phyloP scores from a whole-genome alignment of 2,113 vertebrate species.

The Urocolius indicus region DNA sequence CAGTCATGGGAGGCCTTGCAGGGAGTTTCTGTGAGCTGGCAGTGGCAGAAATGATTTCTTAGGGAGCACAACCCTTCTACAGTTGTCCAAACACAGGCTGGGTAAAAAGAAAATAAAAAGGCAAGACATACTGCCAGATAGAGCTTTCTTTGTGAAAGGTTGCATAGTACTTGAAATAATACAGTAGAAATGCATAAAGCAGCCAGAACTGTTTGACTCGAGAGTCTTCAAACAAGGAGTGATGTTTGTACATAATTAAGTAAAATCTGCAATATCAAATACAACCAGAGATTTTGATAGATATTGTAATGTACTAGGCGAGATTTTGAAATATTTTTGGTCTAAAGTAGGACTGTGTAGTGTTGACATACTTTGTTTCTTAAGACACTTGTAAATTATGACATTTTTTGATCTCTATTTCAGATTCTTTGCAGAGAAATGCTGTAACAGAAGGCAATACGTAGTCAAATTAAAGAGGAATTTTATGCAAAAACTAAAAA shows the following conservation, averaged over 20 bases:
- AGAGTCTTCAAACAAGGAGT: not conserved
- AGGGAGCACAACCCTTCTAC: not conserved
- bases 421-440: not conserved
- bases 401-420: slow-evolving; percentile 4
- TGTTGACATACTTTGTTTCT: not conserved
- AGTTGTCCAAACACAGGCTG: not conserved
- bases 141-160: not conserved
- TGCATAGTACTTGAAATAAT: not conserved
- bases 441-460: not conserved
- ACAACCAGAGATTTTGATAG: not conserved
- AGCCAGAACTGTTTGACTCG: not conserved
- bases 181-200: not conserved
- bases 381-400: not conserved
- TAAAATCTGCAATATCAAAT: slow-evolving; percentile 9
- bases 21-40: not conserved
- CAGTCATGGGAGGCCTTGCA: fast-evolving
- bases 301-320: not conserved
- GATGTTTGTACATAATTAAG: slow-evolving; percentile 20
- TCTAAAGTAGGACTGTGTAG: not conserved
- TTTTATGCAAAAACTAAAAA: not conserved
- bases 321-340: not conserved
- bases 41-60: not conserved
- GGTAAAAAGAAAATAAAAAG: not conserved
- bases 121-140: not conserved
- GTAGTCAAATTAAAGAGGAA: not conserved